Percentiles rank a stretch among this genome's conserved stretches.
These are phyloP conservation scores for Boloria selene DNA, from an alignment of 2,888 invertebrate species.

Conservation along the genomic window DNA sequence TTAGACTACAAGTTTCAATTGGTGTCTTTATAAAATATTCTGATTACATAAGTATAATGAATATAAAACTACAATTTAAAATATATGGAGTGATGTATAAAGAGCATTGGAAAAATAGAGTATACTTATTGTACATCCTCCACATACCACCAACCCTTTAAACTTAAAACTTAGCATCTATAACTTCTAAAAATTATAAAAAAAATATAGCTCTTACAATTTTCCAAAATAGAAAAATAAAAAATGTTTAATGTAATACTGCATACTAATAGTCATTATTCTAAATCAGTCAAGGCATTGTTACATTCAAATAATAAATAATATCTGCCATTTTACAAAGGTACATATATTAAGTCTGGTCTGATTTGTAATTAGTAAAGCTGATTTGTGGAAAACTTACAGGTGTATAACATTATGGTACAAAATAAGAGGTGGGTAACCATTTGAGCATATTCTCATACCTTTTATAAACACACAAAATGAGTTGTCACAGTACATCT, in stretches of 20 bases:
- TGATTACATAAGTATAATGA: slow-evolving; percentile 51
- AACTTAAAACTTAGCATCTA: slow-evolving; percentile 53
- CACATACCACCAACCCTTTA: slow-evolving; percentile 59
- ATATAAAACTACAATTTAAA: slow-evolving; percentile 45
- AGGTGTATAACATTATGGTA: slow-evolving; percentile 47
- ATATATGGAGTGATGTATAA: slow-evolving; percentile 62
- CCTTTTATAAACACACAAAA: slow-evolving; percentile 20
- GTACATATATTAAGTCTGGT: slow-evolving; percentile 51
- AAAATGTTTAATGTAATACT: slow-evolving; percentile 77
- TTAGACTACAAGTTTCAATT: slow-evolving; percentile 53
- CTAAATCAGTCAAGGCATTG: slow-evolving; percentile 78
- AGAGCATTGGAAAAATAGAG: slow-evolving; percentile 58
- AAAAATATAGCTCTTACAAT: slow-evolving; percentile 72
- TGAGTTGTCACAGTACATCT: slow-evolving; percentile 15
- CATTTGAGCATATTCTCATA: slow-evolving; percentile 59
- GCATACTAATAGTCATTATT: slow-evolving; percentile 69
- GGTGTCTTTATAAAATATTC: slow-evolving; percentile 56
- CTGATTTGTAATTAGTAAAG: slow-evolving; percentile 51
- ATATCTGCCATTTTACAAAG: slow-evolving; percentile 50
- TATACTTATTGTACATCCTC: slow-evolving; percentile 53
- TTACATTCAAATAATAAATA: slow-evolving; percentile 62
- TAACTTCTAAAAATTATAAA: slow-evolving; percentile 64
- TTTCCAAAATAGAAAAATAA: slow-evolving; percentile 72
- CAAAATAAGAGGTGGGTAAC: slow-evolving; percentile 56
- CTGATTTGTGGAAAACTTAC: slow-evolving; percentile 53